phyloP scores from a whole-genome alignment of 2,888 invertebrate species.

The Melanostoma scalare region DNA sequence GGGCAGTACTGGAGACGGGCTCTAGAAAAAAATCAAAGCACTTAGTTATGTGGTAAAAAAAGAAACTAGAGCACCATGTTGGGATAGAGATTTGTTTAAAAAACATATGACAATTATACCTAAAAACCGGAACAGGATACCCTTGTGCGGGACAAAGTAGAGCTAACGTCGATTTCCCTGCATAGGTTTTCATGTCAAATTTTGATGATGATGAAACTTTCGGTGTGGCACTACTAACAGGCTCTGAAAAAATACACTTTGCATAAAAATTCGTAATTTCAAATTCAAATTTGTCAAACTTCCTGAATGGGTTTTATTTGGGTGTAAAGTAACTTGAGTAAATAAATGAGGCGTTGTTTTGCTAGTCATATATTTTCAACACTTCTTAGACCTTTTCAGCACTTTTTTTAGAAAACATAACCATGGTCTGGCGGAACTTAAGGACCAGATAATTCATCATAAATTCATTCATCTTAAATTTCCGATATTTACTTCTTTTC shows the following conservation, averaged over 20 bases:
- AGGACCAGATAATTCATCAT: too few species aligned
- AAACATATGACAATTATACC: constrained; percentile 77
- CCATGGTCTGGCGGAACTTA: too few species aligned
- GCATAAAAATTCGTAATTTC: background rate
- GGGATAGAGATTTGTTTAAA: background rate
- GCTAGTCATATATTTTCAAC: too few species aligned
- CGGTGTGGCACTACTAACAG: constrained; percentile 87
- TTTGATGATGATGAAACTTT: constrained; percentile 84
- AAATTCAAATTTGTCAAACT: background rate
- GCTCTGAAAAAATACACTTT: constrained; percentile 83
- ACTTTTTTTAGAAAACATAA: too few species aligned
- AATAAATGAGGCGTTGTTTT: too few species aligned
- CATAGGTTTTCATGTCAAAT: constrained; percentile 79
- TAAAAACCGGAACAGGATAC: constrained; percentile 83
- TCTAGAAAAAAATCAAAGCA: constrained; percentile 79
- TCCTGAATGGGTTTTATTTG: constrained; percentile 22
- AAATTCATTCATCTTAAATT: too few species aligned
- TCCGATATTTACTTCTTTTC: too few species aligned
- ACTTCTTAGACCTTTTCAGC: too few species aligned
- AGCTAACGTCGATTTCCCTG: constrained; percentile 75
- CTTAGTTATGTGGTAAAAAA: background rate
- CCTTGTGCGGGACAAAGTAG: constrained; percentile 84
- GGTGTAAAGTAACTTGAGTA: too few species aligned
- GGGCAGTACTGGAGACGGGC: constrained; percentile 84
- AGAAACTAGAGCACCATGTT: constrained; percentile 30